Evolutionary conservation across 1,140 invertebrate species (phyloP).

Genomic region (Cotesia typhae): DNA sequence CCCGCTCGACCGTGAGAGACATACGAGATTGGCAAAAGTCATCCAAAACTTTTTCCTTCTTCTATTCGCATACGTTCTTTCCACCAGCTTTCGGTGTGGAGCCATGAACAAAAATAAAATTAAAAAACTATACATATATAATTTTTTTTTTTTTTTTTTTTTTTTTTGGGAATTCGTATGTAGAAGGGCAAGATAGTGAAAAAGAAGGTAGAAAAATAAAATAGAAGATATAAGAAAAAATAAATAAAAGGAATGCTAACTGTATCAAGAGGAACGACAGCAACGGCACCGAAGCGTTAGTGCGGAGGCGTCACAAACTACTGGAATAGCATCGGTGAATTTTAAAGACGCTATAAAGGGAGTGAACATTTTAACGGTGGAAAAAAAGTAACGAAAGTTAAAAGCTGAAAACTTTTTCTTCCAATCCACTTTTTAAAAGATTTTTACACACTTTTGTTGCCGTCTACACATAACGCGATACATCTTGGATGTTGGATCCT

Average conservation of each 20-base stretch:
- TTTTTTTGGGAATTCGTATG: not conserved
- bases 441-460: too few relatives aligned
- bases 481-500: too few relatives aligned
- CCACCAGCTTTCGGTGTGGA: not conserved
- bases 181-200: not conserved
- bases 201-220: not conserved
- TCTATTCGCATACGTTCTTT: constrained; percentile 11
- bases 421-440: constrained; percentile 1
- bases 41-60: constrained; percentile 30
- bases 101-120: constrained; percentile 4
- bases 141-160: too few relatives aligned
- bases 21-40: constrained; percentile 36
- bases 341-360: constrained; percentile 36
- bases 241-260: not conserved
- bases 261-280: not conserved
- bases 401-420: constrained; percentile 31
- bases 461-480: too few relatives aligned
- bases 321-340: constrained; percentile 26
- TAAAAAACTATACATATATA: constrained; percentile 1
- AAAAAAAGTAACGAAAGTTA: constrained; percentile 5
- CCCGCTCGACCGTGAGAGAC: constrained; percentile 22
- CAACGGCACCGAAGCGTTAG: not conserved
- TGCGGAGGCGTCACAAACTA: constrained; percentile 8
- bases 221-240: not conserved
- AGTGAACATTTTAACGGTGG: constrained; percentile 28